Evolutionary conservation across 1,140 invertebrate species (phyloP), one percentile per base, ranked within the genome.

Genomic region (Schlechtendalia chinensis): DNA sequence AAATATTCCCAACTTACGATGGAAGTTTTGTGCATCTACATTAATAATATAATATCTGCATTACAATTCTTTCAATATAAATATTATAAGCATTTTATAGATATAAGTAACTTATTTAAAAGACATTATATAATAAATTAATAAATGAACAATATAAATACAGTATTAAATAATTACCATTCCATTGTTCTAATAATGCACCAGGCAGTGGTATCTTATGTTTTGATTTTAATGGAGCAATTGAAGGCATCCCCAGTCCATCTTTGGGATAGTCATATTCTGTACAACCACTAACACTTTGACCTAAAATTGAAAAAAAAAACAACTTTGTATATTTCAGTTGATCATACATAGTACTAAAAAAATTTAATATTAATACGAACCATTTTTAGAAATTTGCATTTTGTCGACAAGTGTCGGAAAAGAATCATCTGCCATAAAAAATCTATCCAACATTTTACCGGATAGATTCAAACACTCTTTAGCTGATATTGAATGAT

Each of bases 1-100:
- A 88, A 99, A 98, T 10, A 98, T 86, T 10, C 97, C 97, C 94
- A 98, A 98, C 87, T 94, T 91, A 85, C 94, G 97, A 85, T 97
- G 94, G 83, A 93, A 96, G 87, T 97, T 79, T 61, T 79, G 95
- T 88, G 96, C 92, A 88, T 94, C 93, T 95, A 84, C 82, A 81
- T 54, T 74, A 58, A 58, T 39, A 82, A 67, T n/a, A 45, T 11
- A 5, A 0, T 65, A n/a, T 22, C n/a, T 45, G 10, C 10, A 45
- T 45, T 45, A 45, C 39, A 45, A 45, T 45, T 45, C 4, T 45
- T 45, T 45, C 39, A 45, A 45, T 45, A n/a, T n/a, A 5, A 45
- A 45, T 45, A 10, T 45, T 45, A 5, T 45, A n/a, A n/a, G 4
- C 39, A 45, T 45, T 45, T 45, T 45, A 45, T 45, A 45, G 10